Conservation (phyloP, 2,888 invertebrate species). For the Eilema caniola region DNA sequence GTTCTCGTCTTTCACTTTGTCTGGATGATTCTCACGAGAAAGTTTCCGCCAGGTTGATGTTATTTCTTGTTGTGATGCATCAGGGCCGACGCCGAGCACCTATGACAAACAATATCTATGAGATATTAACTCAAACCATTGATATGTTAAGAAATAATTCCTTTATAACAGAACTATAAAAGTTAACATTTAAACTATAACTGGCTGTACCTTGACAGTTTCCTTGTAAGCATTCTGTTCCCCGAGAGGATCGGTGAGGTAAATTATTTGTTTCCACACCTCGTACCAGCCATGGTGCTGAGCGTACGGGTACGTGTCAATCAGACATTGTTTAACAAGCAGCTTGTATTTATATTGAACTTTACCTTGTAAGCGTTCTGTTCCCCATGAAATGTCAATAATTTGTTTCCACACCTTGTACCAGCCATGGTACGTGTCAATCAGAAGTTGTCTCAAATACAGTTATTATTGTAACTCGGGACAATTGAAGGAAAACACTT, state of each 20-base stretch:
- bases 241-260: slow-evolving; percentile 95
- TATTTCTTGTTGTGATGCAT: slow-evolving; percentile 94
- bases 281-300: slow-evolving; percentile 95
- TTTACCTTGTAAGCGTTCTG: slow-evolving; percentile 94
- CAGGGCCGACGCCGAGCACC: slow-evolving; percentile 92
- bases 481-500: too few relatives aligned
- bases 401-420: slow-evolving; percentile 95
- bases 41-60: slow-evolving; percentile 93
- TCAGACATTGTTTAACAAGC: slow-evolving; percentile 91
- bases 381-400: slow-evolving; percentile 95
- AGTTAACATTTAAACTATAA: too few relatives aligned
- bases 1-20: slow-evolving; percentile 93
- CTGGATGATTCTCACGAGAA: slow-evolving; percentile 96
- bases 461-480: too few relatives aligned
- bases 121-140: neutral
- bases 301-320: slow-evolving; percentile 92
- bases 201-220: too few relatives aligned
- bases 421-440: slow-evolving; percentile 95
- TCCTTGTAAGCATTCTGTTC: slow-evolving; percentile 96
- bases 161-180: too few relatives aligned
- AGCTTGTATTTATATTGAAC: slow-evolving; percentile 67
- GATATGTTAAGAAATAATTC: neutral
- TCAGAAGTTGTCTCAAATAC: slow-evolving; percentile 62
- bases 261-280: slow-evolving; percentile 95
- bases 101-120: slow-evolving; percentile 53